Evolutionary conservation across 37 sponge, comb jelly and placozoan genomes (phyloP).

Genomic region (Haliclona indistincta): DNA sequence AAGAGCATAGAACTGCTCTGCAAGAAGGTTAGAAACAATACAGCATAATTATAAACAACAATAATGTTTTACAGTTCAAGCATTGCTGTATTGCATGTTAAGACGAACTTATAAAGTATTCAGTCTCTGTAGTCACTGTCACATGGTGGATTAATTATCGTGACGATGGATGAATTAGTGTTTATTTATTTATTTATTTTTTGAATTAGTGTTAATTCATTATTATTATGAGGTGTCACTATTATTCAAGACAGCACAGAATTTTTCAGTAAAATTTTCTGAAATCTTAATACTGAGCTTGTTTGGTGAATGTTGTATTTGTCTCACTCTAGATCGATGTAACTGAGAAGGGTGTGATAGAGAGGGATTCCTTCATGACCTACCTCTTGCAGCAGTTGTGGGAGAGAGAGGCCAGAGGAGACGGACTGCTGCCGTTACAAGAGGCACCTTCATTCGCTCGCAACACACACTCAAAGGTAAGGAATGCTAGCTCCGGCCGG

Average conservation of each 20-base stretch:
- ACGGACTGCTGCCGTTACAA: conserved; percentile 46
- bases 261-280: too few relatives aligned
- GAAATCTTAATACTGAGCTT: neutral
- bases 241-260: too few relatives aligned
- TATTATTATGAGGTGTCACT: too few relatives aligned
- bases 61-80: too few relatives aligned
- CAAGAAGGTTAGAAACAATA: conserved; percentile 29
- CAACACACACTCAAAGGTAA: conserved; percentile 60
- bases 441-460: conserved; percentile 36
- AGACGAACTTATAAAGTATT: too few relatives aligned
- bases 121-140: too few relatives aligned
- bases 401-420: conserved; percentile 76
- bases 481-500: neutral
- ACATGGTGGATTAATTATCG: too few relatives aligned
- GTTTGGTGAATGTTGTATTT: neutral
- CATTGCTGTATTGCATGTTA: too few relatives aligned
- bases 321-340: conserved; percentile 71
- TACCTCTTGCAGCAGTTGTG: conserved; percentile 83
- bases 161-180: too few relatives aligned
- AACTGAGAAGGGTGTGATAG: too few relatives aligned
- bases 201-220: too few relatives aligned
- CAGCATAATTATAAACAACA: neutral
- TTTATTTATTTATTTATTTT: too few relatives aligned
- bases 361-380: conserved; percentile 84
- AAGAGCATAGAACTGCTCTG: conserved; percentile 31